phyloP scores from a whole-genome alignment of 2,888 invertebrate species.

The Pecten maximus region DNA sequence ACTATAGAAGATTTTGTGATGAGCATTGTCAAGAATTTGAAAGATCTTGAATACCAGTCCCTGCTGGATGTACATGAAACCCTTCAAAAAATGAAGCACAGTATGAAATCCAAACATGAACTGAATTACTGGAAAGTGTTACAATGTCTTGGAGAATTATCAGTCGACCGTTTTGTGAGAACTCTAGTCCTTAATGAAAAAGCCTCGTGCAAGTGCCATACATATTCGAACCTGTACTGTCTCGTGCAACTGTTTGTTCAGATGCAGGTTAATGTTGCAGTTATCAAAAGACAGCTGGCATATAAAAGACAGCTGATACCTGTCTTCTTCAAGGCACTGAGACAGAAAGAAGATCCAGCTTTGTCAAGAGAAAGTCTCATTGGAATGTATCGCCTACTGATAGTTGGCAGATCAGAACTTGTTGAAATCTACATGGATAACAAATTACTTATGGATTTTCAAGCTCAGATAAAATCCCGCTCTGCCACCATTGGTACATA shows the following conservation, averaged over 20 bases:
- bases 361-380: slow-evolving; percentile 49
- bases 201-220: slow-evolving; percentile 56
- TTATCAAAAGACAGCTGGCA: slow-evolving; percentile 59
- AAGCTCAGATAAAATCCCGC: slow-evolving; percentile 51
- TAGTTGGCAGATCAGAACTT: slow-evolving; percentile 57
- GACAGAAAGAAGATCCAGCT: slow-evolving; percentile 53
- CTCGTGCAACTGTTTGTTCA: slow-evolving; percentile 58
- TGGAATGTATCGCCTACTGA: slow-evolving; percentile 54
- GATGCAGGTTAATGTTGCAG: slow-evolving; percentile 55
- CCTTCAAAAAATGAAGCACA: slow-evolving; percentile 59
- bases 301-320: slow-evolving; percentile 55
- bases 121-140: slow-evolving; percentile 64
- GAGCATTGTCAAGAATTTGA: slow-evolving; percentile 53
- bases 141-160: slow-evolving; percentile 62
- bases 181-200: slow-evolving; percentile 52
- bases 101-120: slow-evolving; percentile 58
- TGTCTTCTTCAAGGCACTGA: slow-evolving; percentile 55
- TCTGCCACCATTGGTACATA: slow-evolving; percentile 46
- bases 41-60: slow-evolving; percentile 54
- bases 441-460: slow-evolving; percentile 58
- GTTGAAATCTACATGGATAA: slow-evolving; percentile 55
- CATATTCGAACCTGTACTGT: slow-evolving; percentile 50
- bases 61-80: slow-evolving; percentile 57
- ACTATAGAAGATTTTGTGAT: slow-evolving; percentile 63
- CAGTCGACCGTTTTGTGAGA: slow-evolving; percentile 54